Base-by-base conservation (phyloP, 2,797 vertebrate genomes). In the Acestrorhynchus altus region DNA sequence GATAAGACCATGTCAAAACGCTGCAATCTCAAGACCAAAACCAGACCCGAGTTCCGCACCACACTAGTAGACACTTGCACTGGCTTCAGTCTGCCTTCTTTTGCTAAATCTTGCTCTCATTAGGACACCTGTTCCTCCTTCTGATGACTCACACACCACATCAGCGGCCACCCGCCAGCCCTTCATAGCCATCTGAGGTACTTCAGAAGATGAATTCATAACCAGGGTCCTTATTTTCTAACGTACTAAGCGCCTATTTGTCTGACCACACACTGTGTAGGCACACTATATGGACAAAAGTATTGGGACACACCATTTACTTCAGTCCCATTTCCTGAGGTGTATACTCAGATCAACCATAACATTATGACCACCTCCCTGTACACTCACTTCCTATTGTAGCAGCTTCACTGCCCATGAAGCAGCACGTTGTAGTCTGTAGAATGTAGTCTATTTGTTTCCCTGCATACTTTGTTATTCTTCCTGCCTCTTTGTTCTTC, bases 131-230 rank as follows among this genome's bases (percentile, higher is more conserved):
- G n/a, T 18, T 72, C 13, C 28, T 59, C 28, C 20, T 40, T 15
- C 22, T 52, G 70, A 49, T 31, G 26, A 68, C 24, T 31, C 46
- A 68, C 46, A 35, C 16, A 16, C 15, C 69, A 42, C 8, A 0
- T 52, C 28, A 39, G 31, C 49, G 46, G 28, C 47, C 44, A 22
- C 15, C 31, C n/a, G 16, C 20, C 35, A 54, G 57, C 24, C 60
- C 39, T 72, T 16, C 39, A 26, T 28, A 49, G 63, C 52, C 68
- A 65, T 51, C 47, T 59, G 75, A 59, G 28, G 20, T 59, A 31
- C 66, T 70, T 63, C 46, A 52, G 47, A 39, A 39, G 9, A 77
- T 44, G 35, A 26, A 69, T 54, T 63, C 40, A 70, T 42, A 70
- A 28, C 52, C 35, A 20, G 24, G 44, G 47, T 28, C 40, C 61